Conservation (phyloP, 2,797 vertebrate genomes). For the Enteromius anoplus region DNA sequence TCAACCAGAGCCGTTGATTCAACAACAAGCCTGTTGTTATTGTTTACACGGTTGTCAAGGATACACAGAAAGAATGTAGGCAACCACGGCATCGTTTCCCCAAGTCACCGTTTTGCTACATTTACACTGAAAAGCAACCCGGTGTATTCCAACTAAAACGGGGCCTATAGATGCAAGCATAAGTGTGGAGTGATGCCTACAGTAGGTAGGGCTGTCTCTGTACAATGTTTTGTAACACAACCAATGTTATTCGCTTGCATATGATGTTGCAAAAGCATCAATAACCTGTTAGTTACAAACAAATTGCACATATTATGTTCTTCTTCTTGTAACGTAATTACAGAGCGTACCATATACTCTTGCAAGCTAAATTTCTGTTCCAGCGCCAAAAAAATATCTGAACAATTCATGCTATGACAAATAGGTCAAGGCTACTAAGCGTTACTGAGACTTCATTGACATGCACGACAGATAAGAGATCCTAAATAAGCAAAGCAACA, state of each 20-base stretch:
- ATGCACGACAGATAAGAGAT: conserved; percentile 2
- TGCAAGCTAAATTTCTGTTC: not conserved
- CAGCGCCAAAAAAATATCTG: not conserved
- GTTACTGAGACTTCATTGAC: not conserved
- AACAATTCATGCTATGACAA: not conserved
- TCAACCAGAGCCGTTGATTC: no score
- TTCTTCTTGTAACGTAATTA: not conserved
- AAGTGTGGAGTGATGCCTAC: not conserved
- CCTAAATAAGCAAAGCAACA: not conserved
- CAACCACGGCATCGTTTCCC: no score
- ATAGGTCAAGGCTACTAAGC: not conserved
- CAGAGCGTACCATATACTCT: not conserved
- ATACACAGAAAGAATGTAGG: no score
- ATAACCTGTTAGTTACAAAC: not conserved
- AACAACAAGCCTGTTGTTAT: no score
- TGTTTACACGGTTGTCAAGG: no score
- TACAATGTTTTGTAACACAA: conserved; percentile 1
- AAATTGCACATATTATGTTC: not conserved
- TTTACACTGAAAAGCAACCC: no score
- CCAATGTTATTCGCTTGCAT: not conserved
- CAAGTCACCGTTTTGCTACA: no score
- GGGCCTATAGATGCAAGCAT: not conserved
- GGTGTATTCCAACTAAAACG: no score
- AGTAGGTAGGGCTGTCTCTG: not conserved
- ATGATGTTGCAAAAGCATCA: not conserved